A percentile compares a stretch with the other conserved stretches of the same genome.
Conservation (phyloP, 2,113 vertebrate genomes). For the Strix uralensis region DNA sequence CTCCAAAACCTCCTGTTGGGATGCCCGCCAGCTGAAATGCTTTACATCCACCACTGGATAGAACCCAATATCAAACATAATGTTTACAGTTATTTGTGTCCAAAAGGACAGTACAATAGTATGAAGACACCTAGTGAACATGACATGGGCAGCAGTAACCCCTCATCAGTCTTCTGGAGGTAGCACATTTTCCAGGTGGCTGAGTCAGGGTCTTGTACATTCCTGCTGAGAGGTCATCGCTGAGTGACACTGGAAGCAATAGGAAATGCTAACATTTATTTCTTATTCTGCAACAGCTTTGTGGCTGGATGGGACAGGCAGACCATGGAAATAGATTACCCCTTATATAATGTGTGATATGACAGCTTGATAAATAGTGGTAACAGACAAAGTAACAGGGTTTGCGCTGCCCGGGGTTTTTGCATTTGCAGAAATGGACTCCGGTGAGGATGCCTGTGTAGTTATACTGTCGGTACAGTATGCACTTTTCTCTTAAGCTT, state of each 20-base stretch:
- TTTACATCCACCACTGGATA: neutral
- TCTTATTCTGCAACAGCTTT: neutral
- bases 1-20: neutral
- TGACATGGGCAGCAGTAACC: neutral
- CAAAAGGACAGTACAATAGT: neutral
- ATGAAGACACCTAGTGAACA: neutral
- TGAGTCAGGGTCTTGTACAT: neutral
- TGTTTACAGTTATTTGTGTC: neutral
- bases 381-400: neutral
- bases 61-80: neutral
- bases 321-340: neutral
- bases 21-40: neutral
- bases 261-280: neutral
- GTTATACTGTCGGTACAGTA: neutral
- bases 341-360: neutral
- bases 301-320: neutral
- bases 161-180: neutral
- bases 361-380: neutral
- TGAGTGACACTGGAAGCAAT: neutral
- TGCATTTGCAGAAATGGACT: neutral
- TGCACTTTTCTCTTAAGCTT: neutral
- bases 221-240: neutral
- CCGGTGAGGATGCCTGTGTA: neutral
- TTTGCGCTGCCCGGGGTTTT: neutral
- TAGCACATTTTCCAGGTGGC: rapidly evolving